Base-by-base conservation (phyloP, 2,113 vertebrate species). In the Proteles cristata region DNA sequence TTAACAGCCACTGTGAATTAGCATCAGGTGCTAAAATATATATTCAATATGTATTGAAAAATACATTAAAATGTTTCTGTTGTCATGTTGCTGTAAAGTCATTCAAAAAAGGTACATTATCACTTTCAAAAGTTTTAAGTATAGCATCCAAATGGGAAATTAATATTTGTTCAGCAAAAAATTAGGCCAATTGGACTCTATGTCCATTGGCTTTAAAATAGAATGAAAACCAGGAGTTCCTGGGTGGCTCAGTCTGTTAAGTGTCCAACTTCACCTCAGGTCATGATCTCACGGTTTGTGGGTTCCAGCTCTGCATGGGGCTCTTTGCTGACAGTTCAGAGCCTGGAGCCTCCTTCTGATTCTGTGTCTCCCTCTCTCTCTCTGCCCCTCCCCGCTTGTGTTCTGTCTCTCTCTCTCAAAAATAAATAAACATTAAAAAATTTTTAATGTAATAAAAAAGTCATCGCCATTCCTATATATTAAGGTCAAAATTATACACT, bases 111-210 rank as follows among this genome's bases (percentile, higher is more conserved):
- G 28, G 28, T 16, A 50, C 76, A 33, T 25, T 85, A 55, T 74
- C 8, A 63, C 26, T 87, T 61, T 31, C 7, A 88, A 61, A 55
- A 73, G 7, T 50, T 92, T 81, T 92, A 74, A 82, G 6, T 0
- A 7, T 77, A 26, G 12, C 16, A 0, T 63, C 26, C 1, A 69
- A 92, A 53, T 69, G 5, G 7, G 19, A 79, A 93, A 66, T 86
- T 86, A 53, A 35, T 83, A 71, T 69, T 71, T 96, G 17, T 61
- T 96, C 25, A 39, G 14, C 25, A 91, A 74, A 93, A 93, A 92
- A 15, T 19, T 50, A 76, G 80, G 39, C 82, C 76, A 50, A 35
- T 76, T 81, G 93, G 21, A 88, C 11, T 81, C 7, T 76, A 45
- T 10, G 86, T 94, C 31, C 5, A 65, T 26, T 95, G 48, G 9